A percentile compares a stretch with the other conserved stretches of the same genome.
phyloP scores from a whole-genome alignment of 2,113 vertebrate genomes.

The Stercorarius parasiticus region DNA sequence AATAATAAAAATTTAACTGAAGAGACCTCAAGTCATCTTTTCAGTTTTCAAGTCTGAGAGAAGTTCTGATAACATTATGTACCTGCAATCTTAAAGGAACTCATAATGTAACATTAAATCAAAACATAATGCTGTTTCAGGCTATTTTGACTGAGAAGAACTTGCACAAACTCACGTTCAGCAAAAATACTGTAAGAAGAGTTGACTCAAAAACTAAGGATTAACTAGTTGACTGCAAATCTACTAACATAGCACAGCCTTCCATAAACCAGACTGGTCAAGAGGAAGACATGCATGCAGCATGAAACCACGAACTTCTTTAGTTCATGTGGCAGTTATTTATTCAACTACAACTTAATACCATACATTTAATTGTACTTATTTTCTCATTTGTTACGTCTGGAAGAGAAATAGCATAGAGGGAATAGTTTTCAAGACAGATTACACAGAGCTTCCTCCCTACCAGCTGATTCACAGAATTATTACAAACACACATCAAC shows the following conservation, averaged over 20 bases:
- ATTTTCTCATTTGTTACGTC: not conserved
- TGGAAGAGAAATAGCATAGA: not conserved
- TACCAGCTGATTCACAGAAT: not conserved
- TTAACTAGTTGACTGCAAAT: not conserved
- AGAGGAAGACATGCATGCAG: not conserved
- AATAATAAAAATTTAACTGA: not conserved
- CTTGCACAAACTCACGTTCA: not conserved
- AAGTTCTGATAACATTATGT: not conserved
- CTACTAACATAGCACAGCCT: not conserved
- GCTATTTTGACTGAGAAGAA: not conserved
- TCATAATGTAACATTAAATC: not conserved
- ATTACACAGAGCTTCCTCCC: not conserved
- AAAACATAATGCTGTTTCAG: not conserved
- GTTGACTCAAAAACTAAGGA: not conserved
- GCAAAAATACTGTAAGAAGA: not conserved
- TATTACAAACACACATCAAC: not conserved
- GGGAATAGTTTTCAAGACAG: not conserved
- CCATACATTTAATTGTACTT: not conserved
- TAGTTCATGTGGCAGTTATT: not conserved
- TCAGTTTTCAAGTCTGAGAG: not conserved
- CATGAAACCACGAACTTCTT: not conserved
- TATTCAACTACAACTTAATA: not conserved
- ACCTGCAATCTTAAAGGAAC: not conserved
- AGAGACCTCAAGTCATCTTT: not conserved
- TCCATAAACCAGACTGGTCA: not conserved